These are phyloP conservation scores for Anthoptus insignis DNA, from an alignment of 2,888 invertebrate species.

Conservation along the genomic window DNA sequence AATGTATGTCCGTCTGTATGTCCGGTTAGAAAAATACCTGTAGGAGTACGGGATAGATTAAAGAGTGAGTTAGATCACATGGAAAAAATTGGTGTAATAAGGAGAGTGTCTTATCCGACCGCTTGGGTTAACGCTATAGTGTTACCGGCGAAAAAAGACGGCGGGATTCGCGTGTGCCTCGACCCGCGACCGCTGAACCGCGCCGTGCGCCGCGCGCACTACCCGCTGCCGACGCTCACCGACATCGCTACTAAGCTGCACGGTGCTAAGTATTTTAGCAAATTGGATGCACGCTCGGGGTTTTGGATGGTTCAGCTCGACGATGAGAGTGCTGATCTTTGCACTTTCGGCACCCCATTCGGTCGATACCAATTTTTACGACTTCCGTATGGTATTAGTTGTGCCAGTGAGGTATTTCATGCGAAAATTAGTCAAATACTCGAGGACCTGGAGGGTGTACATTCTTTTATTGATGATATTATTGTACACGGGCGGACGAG, in stretches of 20 bases:
- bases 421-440: constrained; percentile 37
- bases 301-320: constrained; percentile 36
- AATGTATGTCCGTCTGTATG: not conserved
- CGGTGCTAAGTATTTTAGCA: constrained; percentile 27
- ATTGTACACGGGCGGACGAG: constrained; percentile 36
- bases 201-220: constrained; percentile 1
- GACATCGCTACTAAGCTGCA: constrained; percentile 29
- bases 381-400: constrained; percentile 48
- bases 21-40: constrained; percentile 8
- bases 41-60: constrained; percentile 3
- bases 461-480: constrained; percentile 40
- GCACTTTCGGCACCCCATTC: constrained; percentile 20
- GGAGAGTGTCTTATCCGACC: constrained; percentile 2
- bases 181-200: not conserved
- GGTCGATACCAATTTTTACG: constrained; percentile 40
- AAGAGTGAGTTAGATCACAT: not conserved
- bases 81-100: not conserved
- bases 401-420: constrained; percentile 50
- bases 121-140: constrained; percentile 41
- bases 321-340: constrained; percentile 10
- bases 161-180: constrained; percentile 40
- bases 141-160: constrained; percentile 40
- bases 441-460: constrained; percentile 37
- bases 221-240: constrained; percentile 28
- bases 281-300: constrained; percentile 35